Percentiles rank a stretch among this genome's conserved stretches.
Evolutionary conservation across 2,888 invertebrate genomes (phyloP).

Genomic region (Parelbella ahira): DNA sequence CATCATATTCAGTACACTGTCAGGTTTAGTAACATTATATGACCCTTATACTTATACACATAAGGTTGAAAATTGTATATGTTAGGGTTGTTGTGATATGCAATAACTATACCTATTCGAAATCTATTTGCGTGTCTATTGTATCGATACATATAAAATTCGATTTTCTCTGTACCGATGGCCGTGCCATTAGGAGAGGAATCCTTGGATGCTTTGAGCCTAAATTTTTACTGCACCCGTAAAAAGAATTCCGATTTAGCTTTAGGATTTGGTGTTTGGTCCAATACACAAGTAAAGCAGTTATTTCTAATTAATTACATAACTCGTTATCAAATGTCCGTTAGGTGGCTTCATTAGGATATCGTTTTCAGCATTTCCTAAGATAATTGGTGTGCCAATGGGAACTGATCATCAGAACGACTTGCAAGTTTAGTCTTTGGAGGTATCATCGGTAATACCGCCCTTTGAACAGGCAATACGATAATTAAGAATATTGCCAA

Average conservation of each 20-base stretch:
- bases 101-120: conserved; percentile 29
- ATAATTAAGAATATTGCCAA: too few relatives aligned
- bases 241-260: conserved; percentile 77
- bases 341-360: too few relatives aligned
- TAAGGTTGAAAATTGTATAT: conserved; percentile 5
- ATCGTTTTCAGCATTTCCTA: too few relatives aligned
- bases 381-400: too few relatives aligned
- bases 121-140: conserved; percentile 59
- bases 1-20: too few relatives aligned
- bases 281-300: conserved; percentile 27
- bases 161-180: conserved; percentile 54
- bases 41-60: background rate
- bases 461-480: too few relatives aligned
- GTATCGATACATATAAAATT: conserved; percentile 51
- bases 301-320: too few relatives aligned
- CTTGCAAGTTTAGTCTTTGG: too few relatives aligned
- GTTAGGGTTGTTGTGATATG: background rate
- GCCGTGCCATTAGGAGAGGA: conserved; percentile 68
- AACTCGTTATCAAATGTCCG: too few relatives aligned
- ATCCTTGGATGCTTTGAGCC: conserved; percentile 67
- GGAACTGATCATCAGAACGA: too few relatives aligned
- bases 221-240: conserved; percentile 76
- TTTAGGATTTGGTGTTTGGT: conserved; percentile 49
- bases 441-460: too few relatives aligned
- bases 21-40: too few relatives aligned